Conservation (phyloP, 2,797 vertebrate genomes). For the Peromyscus nudipes region DNA sequence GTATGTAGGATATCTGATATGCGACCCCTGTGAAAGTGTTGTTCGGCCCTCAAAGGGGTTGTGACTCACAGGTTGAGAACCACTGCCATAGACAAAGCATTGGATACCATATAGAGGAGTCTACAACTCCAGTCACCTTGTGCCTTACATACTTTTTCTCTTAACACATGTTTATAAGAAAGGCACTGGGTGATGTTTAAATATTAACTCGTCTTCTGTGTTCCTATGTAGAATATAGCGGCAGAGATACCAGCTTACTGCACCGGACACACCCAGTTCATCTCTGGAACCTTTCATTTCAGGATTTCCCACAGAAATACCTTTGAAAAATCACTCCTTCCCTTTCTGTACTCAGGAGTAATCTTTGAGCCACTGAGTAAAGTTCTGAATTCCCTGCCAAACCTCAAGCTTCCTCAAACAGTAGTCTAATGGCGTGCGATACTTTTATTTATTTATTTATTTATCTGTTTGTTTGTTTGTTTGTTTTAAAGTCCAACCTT, state of each 20-base stretch:
- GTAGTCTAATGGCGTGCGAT: background rate
- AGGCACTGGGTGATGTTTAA: background rate
- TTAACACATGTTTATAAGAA: background rate
- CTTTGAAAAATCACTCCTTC: constrained; percentile 18
- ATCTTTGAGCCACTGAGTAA: background rate
- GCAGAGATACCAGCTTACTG: background rate
- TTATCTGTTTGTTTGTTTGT: background rate
- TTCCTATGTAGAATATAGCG: background rate
- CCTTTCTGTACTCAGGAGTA: background rate
- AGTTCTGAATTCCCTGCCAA: constrained; percentile 38
- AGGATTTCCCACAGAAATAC: constrained; percentile 31
- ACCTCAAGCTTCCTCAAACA: background rate
- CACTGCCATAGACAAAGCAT: background rate
- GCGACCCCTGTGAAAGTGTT: background rate
- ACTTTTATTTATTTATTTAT: background rate
- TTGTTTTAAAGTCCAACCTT: background rate
- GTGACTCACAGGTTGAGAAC: background rate
- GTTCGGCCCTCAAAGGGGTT: background rate
- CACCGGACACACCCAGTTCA: background rate
- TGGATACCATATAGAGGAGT: background rate
- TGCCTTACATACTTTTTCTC: background rate
- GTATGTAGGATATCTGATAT: background rate
- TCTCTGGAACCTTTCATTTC: background rate
- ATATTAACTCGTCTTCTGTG: constrained; percentile 20
- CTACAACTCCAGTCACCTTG: background rate